Conservation (phyloP, 1,140 invertebrate genomes). For the Chlorops oryzae region DNA sequence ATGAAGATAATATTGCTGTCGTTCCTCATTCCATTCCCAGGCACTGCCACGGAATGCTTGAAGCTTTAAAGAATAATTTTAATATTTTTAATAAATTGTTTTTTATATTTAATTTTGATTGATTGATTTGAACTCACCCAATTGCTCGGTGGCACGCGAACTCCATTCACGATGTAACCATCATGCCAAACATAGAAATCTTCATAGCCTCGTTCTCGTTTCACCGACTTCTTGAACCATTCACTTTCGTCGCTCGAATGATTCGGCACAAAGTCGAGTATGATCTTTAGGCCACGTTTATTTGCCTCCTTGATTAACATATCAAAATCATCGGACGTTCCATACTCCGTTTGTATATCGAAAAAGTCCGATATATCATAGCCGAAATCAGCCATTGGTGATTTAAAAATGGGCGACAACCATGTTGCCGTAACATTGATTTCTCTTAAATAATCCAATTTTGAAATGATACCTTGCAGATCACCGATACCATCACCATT, state of each 20-base stretch:
- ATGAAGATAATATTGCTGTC: conserved; percentile 63
- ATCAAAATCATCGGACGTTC: conserved; percentile 67
- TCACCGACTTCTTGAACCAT: conserved; percentile 63
- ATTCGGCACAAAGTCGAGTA: conserved; percentile 56
- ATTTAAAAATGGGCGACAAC: conserved; percentile 66
- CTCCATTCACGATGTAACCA: conserved; percentile 39
- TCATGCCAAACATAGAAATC: conserved; percentile 69
- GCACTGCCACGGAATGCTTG: conserved; percentile 55
- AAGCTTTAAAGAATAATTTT: conserved; percentile 8
- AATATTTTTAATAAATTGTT: background rate
- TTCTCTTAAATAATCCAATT: conserved; percentile 52
- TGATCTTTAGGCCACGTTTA: conserved; percentile 34
- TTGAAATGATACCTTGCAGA: conserved; percentile 50
- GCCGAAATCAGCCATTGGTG: conserved; percentile 61
- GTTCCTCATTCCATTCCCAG: conserved; percentile 58
- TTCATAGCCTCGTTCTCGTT: conserved; percentile 53
- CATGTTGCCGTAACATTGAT: conserved; percentile 57
- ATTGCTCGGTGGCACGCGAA: conserved; percentile 56
- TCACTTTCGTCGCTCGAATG: conserved; percentile 64
- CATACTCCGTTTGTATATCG: conserved; percentile 63
- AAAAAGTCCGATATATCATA: conserved; percentile 67
- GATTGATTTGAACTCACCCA: conserved; percentile 51
- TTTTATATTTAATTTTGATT: background rate
- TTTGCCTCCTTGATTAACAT: conserved; percentile 58
- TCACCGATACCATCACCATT: conserved; percentile 65